phyloP scores from a whole-genome alignment of 2,888 invertebrate species.

The Microdon myrmicae region DNA sequence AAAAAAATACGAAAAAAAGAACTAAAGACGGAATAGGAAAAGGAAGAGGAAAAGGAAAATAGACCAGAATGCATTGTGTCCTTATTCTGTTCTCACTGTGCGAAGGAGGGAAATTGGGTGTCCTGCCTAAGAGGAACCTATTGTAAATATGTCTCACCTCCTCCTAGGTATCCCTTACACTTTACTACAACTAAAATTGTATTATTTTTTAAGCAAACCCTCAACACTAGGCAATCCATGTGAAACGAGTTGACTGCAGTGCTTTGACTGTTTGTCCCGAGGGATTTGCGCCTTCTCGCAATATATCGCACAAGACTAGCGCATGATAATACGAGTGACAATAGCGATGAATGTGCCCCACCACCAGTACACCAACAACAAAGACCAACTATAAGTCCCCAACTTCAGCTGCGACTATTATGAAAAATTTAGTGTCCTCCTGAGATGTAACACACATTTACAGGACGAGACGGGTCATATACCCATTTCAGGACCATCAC shows the following conservation, averaged over 20 bases:
- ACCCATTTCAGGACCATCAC: too few relatives aligned
- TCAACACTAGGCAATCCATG: slow-evolving; percentile 41
- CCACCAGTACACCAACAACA: slow-evolving; percentile 5
- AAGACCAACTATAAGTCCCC: slow-evolving; percentile 31
- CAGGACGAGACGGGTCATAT: slow-evolving; percentile 37
- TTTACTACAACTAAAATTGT: slow-evolving; percentile 35
- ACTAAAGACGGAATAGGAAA: background rate
- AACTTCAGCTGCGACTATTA: slow-evolving; percentile 45
- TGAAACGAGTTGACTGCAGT: too few relatives aligned
- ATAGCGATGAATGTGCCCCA: background rate
- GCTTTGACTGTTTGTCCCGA: too few relatives aligned
- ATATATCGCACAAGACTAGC: slow-evolving; percentile 16
- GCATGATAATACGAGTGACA: slow-evolving; percentile 11
- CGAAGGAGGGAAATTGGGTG: too few relatives aligned
- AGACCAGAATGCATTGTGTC: slow-evolving; percentile 30
- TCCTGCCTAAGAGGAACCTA: too few relatives aligned
- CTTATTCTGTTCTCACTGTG: slow-evolving; percentile 24
- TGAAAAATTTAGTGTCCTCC: slow-evolving; percentile 47
- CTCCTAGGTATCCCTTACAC: slow-evolving; percentile 17
- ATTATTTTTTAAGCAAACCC: slow-evolving; percentile 32
- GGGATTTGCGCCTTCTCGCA: slow-evolving; percentile 12
- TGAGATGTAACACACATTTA: slow-evolving; percentile 49
- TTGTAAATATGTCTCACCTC: slow-evolving; percentile 18
- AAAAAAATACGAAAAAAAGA: background rate
- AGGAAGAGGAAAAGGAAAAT: slow-evolving; percentile 3